Evolutionary conservation across 2,888 invertebrate genomes (phyloP).

Genomic region (Venustoraphidia nigricollis): DNA sequence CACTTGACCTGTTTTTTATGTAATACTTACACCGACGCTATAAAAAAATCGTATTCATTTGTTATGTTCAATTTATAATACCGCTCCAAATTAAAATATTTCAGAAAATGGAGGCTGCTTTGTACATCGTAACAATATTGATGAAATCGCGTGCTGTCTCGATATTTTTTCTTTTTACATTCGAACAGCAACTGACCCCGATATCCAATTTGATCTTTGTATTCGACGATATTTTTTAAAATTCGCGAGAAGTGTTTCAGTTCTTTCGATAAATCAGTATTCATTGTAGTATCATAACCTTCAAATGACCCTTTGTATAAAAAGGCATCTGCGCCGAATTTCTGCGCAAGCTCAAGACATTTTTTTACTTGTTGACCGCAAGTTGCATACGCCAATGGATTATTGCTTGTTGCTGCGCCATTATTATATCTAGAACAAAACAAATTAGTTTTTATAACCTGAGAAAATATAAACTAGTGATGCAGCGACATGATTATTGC

Average conservation of each 20-base stretch:
- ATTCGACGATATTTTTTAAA: slow-evolving; percentile 43
- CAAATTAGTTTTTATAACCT: not conserved
- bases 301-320: slow-evolving; percentile 45
- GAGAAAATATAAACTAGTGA: not conserved
- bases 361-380: slow-evolving; percentile 46
- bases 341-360: slow-evolving; percentile 42
- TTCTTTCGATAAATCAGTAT: slow-evolving; percentile 41
- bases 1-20: no score
- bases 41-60: slow-evolving; percentile 43
- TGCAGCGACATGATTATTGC: no score
- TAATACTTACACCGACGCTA: slow-evolving; percentile 43
- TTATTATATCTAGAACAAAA: slow-evolving; percentile 34
- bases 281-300: slow-evolving; percentile 40
- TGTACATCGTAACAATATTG: slow-evolving; percentile 49
- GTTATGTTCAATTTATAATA: slow-evolving; percentile 45
- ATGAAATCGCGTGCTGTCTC: slow-evolving; percentile 17
- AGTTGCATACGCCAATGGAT: slow-evolving; percentile 38
- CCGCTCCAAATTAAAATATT: slow-evolving; percentile 40
- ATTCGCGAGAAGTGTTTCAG: slow-evolving; percentile 43
- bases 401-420: slow-evolving; percentile 44
- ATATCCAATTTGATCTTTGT: slow-evolving; percentile 44
- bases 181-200: slow-evolving; percentile 41
- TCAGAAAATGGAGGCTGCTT: slow-evolving; percentile 44
- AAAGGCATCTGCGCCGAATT: slow-evolving; percentile 42
- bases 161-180: slow-evolving; percentile 18